A percentile compares a stretch with the other conserved stretches of the same genome.
phyloP scores from a whole-genome alignment of 2,113 vertebrate species.

The zebrafish (Danio rerio) region GRCz12tu NC_133199.1:15015001-15015500 shows the following conservation, averaged over 20 bases:
- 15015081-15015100: background rate
- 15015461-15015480: background rate
- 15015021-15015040: background rate
- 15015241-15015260: constrained; percentile 64
- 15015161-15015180: constrained; percentile 31
- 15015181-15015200: constrained; percentile 24
- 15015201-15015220: constrained; percentile 55
- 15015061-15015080: background rate
- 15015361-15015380: too few relatives aligned
- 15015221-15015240: constrained; percentile 51
- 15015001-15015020: constrained; percentile 1
- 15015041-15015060: background rate
- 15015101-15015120: background rate
- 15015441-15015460: constrained; percentile 8
- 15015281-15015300: constrained; percentile 49
- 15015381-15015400: too few relatives aligned
- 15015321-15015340: constrained; percentile 38
- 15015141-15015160: constrained; percentile 47
- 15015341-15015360: too few relatives aligned
- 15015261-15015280: constrained; percentile 54
- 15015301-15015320: constrained; percentile 48
- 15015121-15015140: constrained; percentile 51
- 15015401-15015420: too few relatives aligned
- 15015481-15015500: constrained; percentile 22
- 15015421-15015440: constrained; percentile 46